phyloP scores from a whole-genome alignment of 92 coral and sea anemone genomes.

The Paramuricea clavata region DNA sequence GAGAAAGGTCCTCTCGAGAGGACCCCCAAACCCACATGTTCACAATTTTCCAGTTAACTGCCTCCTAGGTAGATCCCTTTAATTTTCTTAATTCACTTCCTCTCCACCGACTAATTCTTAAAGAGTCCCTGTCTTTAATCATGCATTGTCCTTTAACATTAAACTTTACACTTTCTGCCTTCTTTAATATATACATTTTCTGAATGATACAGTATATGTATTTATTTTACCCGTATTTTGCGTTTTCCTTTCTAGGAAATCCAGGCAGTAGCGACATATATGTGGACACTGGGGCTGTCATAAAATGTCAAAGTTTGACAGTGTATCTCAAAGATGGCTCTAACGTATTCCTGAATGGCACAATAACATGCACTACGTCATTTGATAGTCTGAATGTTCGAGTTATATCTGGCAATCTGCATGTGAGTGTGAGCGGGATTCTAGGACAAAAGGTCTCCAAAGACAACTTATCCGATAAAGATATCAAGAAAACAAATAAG shows the following conservation, averaged over 20 bases:
- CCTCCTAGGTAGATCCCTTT: too few relatives aligned
- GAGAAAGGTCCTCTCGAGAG: too few relatives aligned
- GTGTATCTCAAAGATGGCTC: slow-evolving; percentile 35
- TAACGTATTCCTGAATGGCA: slow-evolving; percentile 69
- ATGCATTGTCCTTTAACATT: too few relatives aligned
- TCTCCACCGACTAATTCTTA: too few relatives aligned
- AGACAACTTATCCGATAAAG: not conserved
- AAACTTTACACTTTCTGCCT: too few relatives aligned
- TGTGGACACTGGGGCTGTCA: slow-evolving; percentile 68
- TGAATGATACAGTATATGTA: not conserved
- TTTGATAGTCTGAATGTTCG: slow-evolving; percentile 55
- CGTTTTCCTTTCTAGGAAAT: too few relatives aligned
- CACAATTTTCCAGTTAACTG: too few relatives aligned
- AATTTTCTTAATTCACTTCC: too few relatives aligned
- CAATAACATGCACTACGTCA: slow-evolving; percentile 45
- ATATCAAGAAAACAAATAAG: not conserved
- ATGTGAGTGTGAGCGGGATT: slow-evolving; percentile 60
- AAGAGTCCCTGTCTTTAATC: too few relatives aligned
- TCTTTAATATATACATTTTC: too few relatives aligned
- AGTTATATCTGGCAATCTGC: slow-evolving; percentile 60
- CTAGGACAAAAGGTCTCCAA: slow-evolving; percentile 60
- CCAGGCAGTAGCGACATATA: slow-evolving; percentile 52
- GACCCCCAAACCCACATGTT: too few relatives aligned
- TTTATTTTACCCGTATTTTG: not conserved
- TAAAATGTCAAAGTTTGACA: slow-evolving; percentile 57